Evolutionary conservation across 2,888 invertebrate genomes (phyloP), one percentile per base, ranked within the genome.

Genomic region (Aspidiotus destructor): DNA sequence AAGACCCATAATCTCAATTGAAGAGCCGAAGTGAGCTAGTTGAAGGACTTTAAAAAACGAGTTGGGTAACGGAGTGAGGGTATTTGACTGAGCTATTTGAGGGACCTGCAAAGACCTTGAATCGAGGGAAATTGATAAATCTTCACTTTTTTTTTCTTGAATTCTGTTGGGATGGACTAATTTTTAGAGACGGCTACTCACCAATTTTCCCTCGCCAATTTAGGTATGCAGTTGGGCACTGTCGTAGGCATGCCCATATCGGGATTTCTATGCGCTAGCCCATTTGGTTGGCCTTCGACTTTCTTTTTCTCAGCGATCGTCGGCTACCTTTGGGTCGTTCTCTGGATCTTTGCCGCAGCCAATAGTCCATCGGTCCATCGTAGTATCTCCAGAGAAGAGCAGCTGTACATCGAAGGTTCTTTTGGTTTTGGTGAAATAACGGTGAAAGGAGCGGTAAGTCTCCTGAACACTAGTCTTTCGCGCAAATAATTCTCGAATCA

Each of bases 351-450:
- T 7, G 48, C 60, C 11, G 67, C 67, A 3, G 67, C 67, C 48
- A 60, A 67, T 58, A 67, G 67, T 40, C 67, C 67, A 40, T 42
- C 67, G 7, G 60, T 67, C 11, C 67, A 67, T 60, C 58, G 67
- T 15, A 67, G 67, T 67, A 67, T 67, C 15, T 67, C 67, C 2
- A 58, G 67, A 5, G 67, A 67, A 41, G 67, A 67, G 40, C 57
- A 67, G 48, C 28, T 67, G 17, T 67, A 67, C 41, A 67, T 67
- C 10, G 67, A 67, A 52, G 67, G 67, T 3, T 67, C 67, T n/a
- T 67, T 67, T 16, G 67, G 67, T 13, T 67, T 67, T 44, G 67
- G 67, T 15, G 67, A 67, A 16, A 67, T 67, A 40, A 67, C 67
- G 9, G 42, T 67, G 2, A 42, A 40, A 15, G 67, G 67, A 28